Evolutionary conservation across 2,113 vertebrate genomes (phyloP).

Genomic region (Lepisosteus oculatus): DNA sequence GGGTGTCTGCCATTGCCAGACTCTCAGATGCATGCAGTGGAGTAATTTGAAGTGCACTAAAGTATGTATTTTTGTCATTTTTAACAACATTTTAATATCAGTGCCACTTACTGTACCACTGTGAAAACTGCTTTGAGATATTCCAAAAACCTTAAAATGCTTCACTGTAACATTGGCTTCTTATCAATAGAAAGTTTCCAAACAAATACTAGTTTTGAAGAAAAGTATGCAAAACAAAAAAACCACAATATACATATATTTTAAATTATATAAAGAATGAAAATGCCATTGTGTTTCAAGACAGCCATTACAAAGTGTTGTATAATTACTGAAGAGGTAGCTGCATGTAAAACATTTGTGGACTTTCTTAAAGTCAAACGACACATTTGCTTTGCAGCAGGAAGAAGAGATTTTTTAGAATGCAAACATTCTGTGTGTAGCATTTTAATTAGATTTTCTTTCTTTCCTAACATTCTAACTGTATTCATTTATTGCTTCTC

Average conservation of each 20-base stretch:
- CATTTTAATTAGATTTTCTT: conserved; percentile 68
- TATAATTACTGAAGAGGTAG: neutral
- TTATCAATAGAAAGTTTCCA: no score
- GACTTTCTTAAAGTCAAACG: neutral
- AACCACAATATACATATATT: neutral
- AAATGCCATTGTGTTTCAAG: no score
- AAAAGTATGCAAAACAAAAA: neutral
- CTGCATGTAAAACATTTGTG: neutral
- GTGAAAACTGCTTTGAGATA: no score
- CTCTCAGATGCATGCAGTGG: no score
- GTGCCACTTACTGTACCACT: no score
- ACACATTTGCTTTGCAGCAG: conserved; percentile 40
- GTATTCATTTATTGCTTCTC: conserved; percentile 67
- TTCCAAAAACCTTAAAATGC: no score
- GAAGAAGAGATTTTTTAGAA: conserved; percentile 62
- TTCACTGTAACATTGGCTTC: no score
- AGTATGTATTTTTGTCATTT: no score
- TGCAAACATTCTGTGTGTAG: conserved; percentile 28
- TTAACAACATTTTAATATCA: no score
- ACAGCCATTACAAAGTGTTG: neutral
- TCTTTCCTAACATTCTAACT: conserved; percentile 58
- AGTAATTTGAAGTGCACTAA: no score
- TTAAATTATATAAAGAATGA: neutral
- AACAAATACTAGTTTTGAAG: neutral
- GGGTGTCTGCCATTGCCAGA: no score